Percentiles rank a stretch among this genome's conserved stretches.
phyloP scores from a whole-genome alignment of 2,888 invertebrate genomes.

The Zele albiditarsus region DNA sequence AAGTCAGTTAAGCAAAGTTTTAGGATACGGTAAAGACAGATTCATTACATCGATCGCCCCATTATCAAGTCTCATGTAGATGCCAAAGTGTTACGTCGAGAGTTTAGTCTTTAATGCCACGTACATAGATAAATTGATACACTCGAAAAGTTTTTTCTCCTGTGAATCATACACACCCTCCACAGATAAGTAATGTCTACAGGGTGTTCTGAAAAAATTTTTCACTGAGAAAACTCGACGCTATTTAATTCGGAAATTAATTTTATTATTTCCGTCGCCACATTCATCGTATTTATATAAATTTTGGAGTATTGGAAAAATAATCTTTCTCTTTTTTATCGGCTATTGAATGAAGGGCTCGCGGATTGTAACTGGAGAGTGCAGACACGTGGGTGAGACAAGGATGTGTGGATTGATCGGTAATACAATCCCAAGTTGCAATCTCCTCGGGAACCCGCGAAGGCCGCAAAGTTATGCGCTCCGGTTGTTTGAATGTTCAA shows the following conservation, averaged over 20 bases:
- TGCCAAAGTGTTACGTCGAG: not conserved
- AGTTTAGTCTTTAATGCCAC: not conserved
- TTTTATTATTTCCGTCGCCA: no score
- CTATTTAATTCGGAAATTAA: no score
- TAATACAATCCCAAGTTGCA: slow-evolving; percentile 59
- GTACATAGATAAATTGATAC: not conserved
- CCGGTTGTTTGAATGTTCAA: slow-evolving; percentile 51
- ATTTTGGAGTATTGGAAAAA: no score
- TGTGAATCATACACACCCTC: no score
- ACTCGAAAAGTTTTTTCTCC: not conserved
- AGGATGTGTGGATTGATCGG: slow-evolving; percentile 47
- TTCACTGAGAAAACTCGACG: no score
- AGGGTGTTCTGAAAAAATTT: no score
- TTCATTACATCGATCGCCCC: slow-evolving; percentile 63
- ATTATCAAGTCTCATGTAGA: slow-evolving; percentile 56
- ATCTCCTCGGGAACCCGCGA: slow-evolving; percentile 55
- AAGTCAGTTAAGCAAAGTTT: slow-evolving; percentile 49
- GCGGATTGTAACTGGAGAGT: not conserved
- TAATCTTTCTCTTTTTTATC: no score
- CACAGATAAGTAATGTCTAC: no score
- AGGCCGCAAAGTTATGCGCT: slow-evolving; percentile 56
- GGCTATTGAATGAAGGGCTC: not conserved
- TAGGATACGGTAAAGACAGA: slow-evolving; percentile 62
- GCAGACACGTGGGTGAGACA: slow-evolving; percentile 30
- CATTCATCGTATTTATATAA: no score